phyloP scores from a whole-genome alignment of 1,140 invertebrate species.

The Argopecten irradians region DNA sequence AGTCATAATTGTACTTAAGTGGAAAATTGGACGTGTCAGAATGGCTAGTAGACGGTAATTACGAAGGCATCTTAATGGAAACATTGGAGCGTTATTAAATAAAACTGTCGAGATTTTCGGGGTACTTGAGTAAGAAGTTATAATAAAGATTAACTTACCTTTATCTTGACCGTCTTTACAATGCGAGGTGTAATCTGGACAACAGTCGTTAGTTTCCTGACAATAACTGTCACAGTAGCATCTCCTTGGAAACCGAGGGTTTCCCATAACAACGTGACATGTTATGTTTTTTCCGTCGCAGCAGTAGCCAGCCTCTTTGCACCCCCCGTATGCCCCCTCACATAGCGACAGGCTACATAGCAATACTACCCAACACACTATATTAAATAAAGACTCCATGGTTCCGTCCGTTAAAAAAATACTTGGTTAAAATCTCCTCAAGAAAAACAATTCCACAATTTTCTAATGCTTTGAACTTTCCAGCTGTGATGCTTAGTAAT shows the following conservation, averaged over 20 bases:
- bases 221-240: background rate
- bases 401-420: background rate
- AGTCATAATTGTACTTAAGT: background rate
- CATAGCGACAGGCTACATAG: background rate
- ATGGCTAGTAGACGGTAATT: background rate
- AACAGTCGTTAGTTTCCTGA: constrained; percentile 13
- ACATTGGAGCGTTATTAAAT: background rate
- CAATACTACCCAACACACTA: background rate
- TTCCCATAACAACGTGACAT: background rate
- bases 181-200: background rate
- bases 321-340: background rate
- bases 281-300: background rate
- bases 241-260: constrained; percentile 6
- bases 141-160: background rate
- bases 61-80: background rate
- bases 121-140: background rate
- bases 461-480: background rate
- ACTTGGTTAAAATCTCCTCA: background rate
- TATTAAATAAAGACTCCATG: background rate
- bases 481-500: background rate
- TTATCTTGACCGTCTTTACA: background rate
- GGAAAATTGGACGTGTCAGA: background rate
- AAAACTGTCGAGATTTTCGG: background rate
- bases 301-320: background rate
- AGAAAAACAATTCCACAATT: background rate